Evolutionary conservation across 2,888 invertebrate species (phyloP).

Genomic region (Leucophora obtusa): DNA sequence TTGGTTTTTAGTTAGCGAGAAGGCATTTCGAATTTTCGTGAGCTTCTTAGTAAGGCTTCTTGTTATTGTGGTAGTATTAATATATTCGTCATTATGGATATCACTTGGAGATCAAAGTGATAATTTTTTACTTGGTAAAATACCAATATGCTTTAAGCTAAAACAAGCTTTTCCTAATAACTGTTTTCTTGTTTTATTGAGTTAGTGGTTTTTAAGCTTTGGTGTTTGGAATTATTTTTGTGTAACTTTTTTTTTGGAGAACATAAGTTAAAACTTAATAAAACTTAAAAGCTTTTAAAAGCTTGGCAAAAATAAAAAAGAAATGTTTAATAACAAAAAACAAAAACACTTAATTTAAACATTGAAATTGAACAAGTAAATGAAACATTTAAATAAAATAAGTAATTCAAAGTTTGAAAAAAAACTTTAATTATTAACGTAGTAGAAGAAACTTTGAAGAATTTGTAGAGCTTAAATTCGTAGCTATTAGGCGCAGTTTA

Average conservation of each 20-base stretch:
- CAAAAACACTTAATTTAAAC: slow-evolving; percentile 53
- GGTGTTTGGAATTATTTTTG: slow-evolving; percentile 64
- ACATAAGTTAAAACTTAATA: slow-evolving; percentile 38
- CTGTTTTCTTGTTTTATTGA: slow-evolving; percentile 54
- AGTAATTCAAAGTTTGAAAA: slow-evolving; percentile 39
- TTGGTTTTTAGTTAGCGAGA: slow-evolving; percentile 55
- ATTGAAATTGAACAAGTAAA: slow-evolving; percentile 55
- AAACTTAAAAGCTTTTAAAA: slow-evolving; percentile 53
- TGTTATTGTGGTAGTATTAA: slow-evolving; percentile 70
- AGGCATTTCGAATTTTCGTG: slow-evolving; percentile 46
- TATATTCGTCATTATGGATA: slow-evolving; percentile 77
- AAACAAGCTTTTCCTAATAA: slow-evolving; percentile 66
- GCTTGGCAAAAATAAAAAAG: slow-evolving; percentile 52
- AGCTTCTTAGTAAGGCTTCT: slow-evolving; percentile 50
- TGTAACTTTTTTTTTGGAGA: slow-evolving; percentile 35
- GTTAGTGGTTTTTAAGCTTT: slow-evolving; percentile 67
- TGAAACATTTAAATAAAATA: slow-evolving; percentile 41
- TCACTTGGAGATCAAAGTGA: slow-evolving; percentile 70
- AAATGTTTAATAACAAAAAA: slow-evolving; percentile 44
- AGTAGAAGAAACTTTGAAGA: slow-evolving; percentile 51
- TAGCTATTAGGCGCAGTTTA: slow-evolving; percentile 65
- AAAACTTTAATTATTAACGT: slow-evolving; percentile 41
- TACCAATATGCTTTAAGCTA: slow-evolving; percentile 68
- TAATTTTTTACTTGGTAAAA: slow-evolving; percentile 63
- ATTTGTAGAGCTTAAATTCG: slow-evolving; percentile 56